Evolutionary conservation across 2,888 invertebrate species (phyloP).

Genomic region (Rhamnusium bicolor): DNA sequence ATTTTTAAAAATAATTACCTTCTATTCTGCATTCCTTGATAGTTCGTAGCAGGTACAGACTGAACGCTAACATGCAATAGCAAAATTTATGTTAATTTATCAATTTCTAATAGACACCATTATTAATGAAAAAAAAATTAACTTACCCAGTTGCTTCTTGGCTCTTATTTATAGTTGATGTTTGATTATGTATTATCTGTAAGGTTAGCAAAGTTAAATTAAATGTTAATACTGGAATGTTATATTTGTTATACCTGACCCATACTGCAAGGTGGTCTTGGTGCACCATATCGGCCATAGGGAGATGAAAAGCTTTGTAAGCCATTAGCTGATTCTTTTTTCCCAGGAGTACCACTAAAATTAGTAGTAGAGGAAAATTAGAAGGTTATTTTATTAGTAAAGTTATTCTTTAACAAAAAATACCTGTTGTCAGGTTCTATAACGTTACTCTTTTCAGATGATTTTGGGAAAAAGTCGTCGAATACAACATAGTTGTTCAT

Average conservation of each 20-base stretch:
- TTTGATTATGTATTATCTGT: slow-evolving; percentile 79
- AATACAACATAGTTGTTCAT: slow-evolving; percentile 92
- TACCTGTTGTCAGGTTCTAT: slow-evolving; percentile 40
- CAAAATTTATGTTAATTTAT: slow-evolving; percentile 18
- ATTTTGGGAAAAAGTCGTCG: slow-evolving; percentile 80
- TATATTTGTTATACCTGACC: slow-evolving; percentile 73
- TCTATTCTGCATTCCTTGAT: slow-evolving; percentile 32
- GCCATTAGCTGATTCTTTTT: slow-evolving; percentile 66
- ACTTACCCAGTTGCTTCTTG: slow-evolving; percentile 76
- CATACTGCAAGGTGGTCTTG: slow-evolving; percentile 79
- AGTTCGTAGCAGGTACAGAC: slow-evolving; percentile 53
- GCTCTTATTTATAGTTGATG: slow-evolving; percentile 72
- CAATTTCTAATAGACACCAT: slow-evolving; percentile 20
- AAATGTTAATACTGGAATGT: slow-evolving; percentile 7
- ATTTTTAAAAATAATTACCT: slow-evolving; percentile 36
- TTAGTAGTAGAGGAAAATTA: slow-evolving; percentile 35
- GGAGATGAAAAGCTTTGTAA: slow-evolving; percentile 61
- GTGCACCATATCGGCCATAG: slow-evolving; percentile 77
- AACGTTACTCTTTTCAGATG: slow-evolving; percentile 12
- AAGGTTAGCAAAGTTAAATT: slow-evolving; percentile 60
- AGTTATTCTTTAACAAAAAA: slow-evolving; percentile 1
- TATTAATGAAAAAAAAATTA: slow-evolving; percentile 32
- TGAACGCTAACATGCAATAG: slow-evolving; percentile 46
- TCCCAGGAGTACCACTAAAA: slow-evolving; percentile 48
- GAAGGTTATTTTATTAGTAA: not conserved